A percentile compares a stretch with the other conserved stretches of the same genome.
These are phyloP conservation scores for Channallabes apus DNA, from an alignment of 2,797 vertebrate species.

Conservation along the genomic window DNA sequence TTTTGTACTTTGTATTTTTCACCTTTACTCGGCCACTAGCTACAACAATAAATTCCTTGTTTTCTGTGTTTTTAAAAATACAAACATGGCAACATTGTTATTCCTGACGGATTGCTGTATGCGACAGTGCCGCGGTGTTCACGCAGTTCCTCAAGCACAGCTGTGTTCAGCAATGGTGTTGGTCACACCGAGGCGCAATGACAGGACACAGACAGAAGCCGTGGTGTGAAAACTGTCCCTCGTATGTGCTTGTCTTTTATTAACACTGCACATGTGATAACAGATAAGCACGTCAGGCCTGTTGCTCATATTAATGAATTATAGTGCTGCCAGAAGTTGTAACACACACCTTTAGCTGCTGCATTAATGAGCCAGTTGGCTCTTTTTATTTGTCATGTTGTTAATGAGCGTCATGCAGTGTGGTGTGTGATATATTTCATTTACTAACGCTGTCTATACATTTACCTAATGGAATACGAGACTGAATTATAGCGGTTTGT, in stretches of 20 bases:
- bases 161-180: slow-evolving; percentile 33
- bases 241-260: slow-evolving; percentile 59
- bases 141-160: slow-evolving; percentile 28
- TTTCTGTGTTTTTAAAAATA: slow-evolving; percentile 49
- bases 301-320: slow-evolving; percentile 69
- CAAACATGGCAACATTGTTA: slow-evolving; percentile 38
- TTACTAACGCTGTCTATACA: slow-evolving; percentile 66
- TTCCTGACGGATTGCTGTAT: slow-evolving; percentile 4
- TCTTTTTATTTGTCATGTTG: slow-evolving; percentile 56
- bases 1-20: slow-evolving; percentile 46
- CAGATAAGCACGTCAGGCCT: slow-evolving; percentile 63
- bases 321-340: slow-evolving; percentile 63
- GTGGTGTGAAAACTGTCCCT: slow-evolving; percentile 44
- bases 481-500: slow-evolving; percentile 64
- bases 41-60: slow-evolving; percentile 55
- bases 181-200: slow-evolving; percentile 34
- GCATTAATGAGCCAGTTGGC: slow-evolving; percentile 59
- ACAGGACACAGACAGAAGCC: slow-evolving; percentile 42
- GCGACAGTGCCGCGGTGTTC: slow-evolving; percentile 25
- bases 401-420: slow-evolving; percentile 51
- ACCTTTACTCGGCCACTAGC: slow-evolving; percentile 50
- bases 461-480: slow-evolving; percentile 67
- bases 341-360: slow-evolving; percentile 63
- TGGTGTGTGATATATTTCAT: slow-evolving; percentile 67
- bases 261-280: slow-evolving; percentile 64